phyloP scores from a whole-genome alignment of 2,888 invertebrate species.

The Sminthurinus aureus region DNA sequence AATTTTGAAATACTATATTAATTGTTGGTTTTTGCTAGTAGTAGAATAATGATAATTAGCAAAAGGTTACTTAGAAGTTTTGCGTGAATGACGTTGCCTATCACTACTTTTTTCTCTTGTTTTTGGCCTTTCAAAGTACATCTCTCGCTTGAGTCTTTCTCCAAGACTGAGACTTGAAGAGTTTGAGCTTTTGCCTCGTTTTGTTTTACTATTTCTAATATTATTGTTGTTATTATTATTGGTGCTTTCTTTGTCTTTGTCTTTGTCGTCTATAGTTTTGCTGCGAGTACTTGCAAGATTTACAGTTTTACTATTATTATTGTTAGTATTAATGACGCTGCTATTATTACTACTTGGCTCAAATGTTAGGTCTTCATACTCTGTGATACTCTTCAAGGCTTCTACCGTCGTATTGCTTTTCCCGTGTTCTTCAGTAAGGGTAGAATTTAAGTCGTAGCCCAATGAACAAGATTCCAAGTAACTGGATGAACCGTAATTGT shows the following conservation, averaged over 20 bases:
- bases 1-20: too few relatives aligned
- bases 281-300: neutral
- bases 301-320: neutral
- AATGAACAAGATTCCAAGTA: neutral
- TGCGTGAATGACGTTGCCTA: neutral
- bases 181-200: neutral
- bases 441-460: neutral
- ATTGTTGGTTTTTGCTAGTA: neutral
- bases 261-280: neutral
- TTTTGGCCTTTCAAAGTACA: constrained; percentile 15
- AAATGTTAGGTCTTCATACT: constrained; percentile 9
- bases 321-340: neutral
- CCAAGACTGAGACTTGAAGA: constrained; percentile 15
- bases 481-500: neutral
- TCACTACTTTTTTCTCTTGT: neutral
- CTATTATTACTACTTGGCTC: neutral
- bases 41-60: neutral
- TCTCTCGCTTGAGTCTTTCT: constrained; percentile 22
- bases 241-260: too few relatives aligned
- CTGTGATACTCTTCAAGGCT: neutral
- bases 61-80: neutral
- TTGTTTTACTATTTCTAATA: too few relatives aligned
- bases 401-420: neutral
- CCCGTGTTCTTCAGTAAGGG: neutral
- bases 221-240: neutral